Conservation (phyloP, 2,797 vertebrate genomes). For the Brachyrhaphis roseni region DNA sequence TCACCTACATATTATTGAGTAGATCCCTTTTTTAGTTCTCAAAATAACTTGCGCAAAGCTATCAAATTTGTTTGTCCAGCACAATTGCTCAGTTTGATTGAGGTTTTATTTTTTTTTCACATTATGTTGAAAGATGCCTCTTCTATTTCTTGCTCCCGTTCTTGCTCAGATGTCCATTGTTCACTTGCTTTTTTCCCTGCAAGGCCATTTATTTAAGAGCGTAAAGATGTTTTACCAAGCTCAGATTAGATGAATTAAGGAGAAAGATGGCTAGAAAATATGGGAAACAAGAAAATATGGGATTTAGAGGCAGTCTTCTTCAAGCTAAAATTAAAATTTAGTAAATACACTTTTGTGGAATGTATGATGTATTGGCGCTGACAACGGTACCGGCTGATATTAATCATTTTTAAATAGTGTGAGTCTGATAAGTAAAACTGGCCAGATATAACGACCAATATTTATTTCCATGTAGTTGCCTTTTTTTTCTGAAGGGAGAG, state of each 20-base stretch:
- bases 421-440: no score
- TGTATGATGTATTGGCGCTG: no score
- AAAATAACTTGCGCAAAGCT: not conserved
- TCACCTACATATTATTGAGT: not conserved
- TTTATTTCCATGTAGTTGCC: no score
- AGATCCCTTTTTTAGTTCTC: not conserved
- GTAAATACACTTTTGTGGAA: no score
- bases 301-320: not conserved
- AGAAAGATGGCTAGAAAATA: not conserved
- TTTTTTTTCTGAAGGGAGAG: no score
- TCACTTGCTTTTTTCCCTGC: not conserved
- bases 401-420: no score
- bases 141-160: not conserved
- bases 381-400: no score
- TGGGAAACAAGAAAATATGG: not conserved
- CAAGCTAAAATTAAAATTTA: not conserved
- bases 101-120: not conserved
- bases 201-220: not conserved
- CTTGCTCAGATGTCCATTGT: not conserved
- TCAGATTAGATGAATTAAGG: not conserved
- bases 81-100: not conserved
- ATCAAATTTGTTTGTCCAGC: not conserved
- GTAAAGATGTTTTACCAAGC: not conserved
- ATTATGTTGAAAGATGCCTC: not conserved
- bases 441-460: no score